Base-by-base conservation (phyloP, 2,888 invertebrate species). In the Anthrax anthrax region DNA sequence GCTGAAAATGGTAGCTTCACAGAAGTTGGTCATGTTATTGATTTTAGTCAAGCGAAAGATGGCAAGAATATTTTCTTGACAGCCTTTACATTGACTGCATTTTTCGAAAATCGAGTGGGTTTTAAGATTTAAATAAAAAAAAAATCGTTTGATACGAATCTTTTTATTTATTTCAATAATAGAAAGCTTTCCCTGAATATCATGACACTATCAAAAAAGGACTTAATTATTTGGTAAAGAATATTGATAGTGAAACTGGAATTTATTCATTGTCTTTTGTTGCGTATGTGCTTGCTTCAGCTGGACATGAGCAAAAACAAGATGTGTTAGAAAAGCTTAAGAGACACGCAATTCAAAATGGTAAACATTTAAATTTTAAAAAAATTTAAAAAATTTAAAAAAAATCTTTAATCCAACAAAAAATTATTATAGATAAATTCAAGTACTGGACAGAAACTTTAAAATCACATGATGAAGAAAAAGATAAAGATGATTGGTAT, bases 221-320 rank as follows among this genome's bases (percentile, higher is more conserved):
- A 0, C 68, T 86, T 17, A 81, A 86, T 58, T 90, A 78, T 65
- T 69, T 92, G 19, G 79, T 77, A 0, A 70, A 77, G 39, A 76
- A 80, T 46, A 64, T 87, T 47, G 76, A 80, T 6, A 74, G 79
- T 75, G 12, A 74, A 2, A 64, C 75, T 8, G 79, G 81, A 57
- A 75, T 81, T 4, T 91, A 92, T 63, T 75, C 86, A 0, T 67
- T 90, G 44, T 80, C 90, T 1, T 72, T 92, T 37, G 76, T 80
- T 23, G 76, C 82, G 2, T 84, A 83, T 57, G 87, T 84, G 0
- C 68, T 95, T 1, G 81, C 86, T 47, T 63, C 82, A 43, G 83
- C 85, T 0, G 76, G 80, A 41, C 84, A 87, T 63, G 76, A 83
- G 0, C 74, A 76, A 19, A 80, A 80, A 49, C 74, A 78, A 37